Conservation (phyloP, 2,113 vertebrate genomes). For the Megaceryle maxima region DNA sequence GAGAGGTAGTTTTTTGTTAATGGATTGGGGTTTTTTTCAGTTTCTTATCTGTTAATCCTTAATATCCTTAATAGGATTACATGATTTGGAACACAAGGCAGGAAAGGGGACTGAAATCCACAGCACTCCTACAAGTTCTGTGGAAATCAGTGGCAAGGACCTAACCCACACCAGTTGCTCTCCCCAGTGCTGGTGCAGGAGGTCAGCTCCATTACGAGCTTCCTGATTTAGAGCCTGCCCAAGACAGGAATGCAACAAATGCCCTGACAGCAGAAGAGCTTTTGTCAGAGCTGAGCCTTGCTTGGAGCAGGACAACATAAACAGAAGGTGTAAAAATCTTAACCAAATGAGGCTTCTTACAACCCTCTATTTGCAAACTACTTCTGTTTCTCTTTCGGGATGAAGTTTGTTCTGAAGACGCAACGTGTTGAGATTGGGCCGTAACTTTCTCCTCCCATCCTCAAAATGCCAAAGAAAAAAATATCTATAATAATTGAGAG, state of each 20-base stretch:
- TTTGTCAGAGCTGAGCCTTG: not conserved
- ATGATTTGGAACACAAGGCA: not conserved
- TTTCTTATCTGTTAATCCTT: not conserved
- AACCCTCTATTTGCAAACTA: not conserved
- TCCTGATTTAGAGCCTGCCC: rapidly evolving
- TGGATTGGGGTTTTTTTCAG: not conserved
- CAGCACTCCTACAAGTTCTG: not conserved
- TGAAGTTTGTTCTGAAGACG: not conserved
- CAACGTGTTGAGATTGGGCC: not conserved
- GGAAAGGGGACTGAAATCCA: not conserved
- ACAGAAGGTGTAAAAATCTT: not conserved
- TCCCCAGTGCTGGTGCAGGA: not conserved
- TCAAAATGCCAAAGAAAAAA: not conserved
- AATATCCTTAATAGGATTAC: not conserved
- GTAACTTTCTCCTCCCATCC: not conserved
- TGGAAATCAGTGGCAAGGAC: not conserved
- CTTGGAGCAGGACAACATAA: not conserved
- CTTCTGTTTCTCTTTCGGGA: not conserved
- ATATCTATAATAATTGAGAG: no score
- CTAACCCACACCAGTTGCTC: not conserved
- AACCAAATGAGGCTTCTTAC: not conserved
- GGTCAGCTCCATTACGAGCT: not conserved
- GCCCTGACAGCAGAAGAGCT: not conserved
- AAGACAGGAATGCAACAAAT: rapidly evolving
- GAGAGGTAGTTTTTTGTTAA: not conserved